phyloP scores from a whole-genome alignment of 2,113 vertebrate species.

The Embiotoca jacksoni region DNA sequence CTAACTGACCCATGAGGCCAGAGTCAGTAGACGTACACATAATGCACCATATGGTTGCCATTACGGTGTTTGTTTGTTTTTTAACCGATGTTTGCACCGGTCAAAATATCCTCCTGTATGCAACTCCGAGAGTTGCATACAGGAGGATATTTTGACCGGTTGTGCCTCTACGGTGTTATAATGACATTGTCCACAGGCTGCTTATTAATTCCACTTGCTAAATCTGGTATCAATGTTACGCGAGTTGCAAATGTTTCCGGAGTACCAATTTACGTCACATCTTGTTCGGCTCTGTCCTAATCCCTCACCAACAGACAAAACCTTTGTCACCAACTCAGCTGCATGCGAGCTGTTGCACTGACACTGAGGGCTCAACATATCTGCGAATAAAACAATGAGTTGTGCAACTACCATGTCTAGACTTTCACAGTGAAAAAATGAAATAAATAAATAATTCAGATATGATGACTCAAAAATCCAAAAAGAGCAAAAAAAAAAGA shows the following conservation, averaged over 20 bases:
- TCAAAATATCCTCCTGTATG: neutral
- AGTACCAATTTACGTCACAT: neutral
- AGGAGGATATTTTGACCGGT: neutral
- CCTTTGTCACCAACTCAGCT: no score
- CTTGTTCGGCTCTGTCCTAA: no score
- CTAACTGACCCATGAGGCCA: neutral
- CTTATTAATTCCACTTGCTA: neutral
- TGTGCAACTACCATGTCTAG: no score
- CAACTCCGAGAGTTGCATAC: neutral
- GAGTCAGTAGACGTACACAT: constrained; percentile 8
- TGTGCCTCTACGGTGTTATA: constrained; percentile 10
- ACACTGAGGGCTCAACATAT: no score
- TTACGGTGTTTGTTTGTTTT: neutral
- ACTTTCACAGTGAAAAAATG: no score
- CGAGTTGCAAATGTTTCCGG: neutral
- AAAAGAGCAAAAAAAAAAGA: no score
- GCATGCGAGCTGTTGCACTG: no score
- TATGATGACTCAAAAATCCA: no score
- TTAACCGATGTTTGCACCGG: constrained; percentile 16
- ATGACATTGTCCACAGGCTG: constrained; percentile 5
- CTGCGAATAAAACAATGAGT: no score
- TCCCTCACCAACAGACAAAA: no score
- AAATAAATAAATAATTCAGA: no score
- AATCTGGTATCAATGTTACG: neutral
- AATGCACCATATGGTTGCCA: neutral